A percentile compares a stretch with the other conserved stretches of the same genome.
Evolutionary conservation across 2,113 vertebrate species (phyloP).

Genomic region (Zosterops borbonicus): DNA sequence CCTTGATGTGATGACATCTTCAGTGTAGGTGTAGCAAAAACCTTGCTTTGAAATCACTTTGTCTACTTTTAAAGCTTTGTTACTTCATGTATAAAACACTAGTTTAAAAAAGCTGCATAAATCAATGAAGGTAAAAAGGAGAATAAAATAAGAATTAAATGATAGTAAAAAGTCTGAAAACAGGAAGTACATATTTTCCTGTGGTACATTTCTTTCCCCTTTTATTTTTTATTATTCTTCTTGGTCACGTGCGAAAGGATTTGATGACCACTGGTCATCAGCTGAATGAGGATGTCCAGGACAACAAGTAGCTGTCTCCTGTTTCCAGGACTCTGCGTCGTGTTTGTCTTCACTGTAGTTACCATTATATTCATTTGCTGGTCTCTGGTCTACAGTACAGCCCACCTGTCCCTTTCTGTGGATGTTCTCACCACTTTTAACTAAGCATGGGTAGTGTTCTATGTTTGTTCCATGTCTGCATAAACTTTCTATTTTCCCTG

Average conservation of each 20-base stretch:
- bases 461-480: slow-evolving; percentile 63
- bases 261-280: slow-evolving; percentile 40
- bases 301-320: slow-evolving; percentile 29
- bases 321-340: slow-evolving; percentile 24
- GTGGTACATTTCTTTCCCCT: background rate
- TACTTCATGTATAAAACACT: slow-evolving; percentile 34
- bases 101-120: slow-evolving; percentile 12
- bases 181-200: background rate
- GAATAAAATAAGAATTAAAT: background rate
- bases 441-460: slow-evolving; percentile 58
- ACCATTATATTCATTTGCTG: slow-evolving; percentile 40
- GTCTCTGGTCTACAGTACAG: slow-evolving; percentile 44
- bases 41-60: slow-evolving; percentile 5
- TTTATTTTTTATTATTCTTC: background rate
- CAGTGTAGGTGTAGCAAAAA: background rate
- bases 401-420: slow-evolving; percentile 68
- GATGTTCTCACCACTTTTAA: slow-evolving; percentile 33
- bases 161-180: background rate
- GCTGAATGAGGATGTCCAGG: slow-evolving; percentile 42
- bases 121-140: slow-evolving; percentile 8
- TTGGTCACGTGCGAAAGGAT: slow-evolving; percentile 28
- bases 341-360: slow-evolving; percentile 48
- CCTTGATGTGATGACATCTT: background rate
- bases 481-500: slow-evolving; percentile 72
- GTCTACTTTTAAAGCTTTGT: background rate